Evolutionary conservation across 2,888 invertebrate species (phyloP).

Genomic region (Phalera bucephala): DNA sequence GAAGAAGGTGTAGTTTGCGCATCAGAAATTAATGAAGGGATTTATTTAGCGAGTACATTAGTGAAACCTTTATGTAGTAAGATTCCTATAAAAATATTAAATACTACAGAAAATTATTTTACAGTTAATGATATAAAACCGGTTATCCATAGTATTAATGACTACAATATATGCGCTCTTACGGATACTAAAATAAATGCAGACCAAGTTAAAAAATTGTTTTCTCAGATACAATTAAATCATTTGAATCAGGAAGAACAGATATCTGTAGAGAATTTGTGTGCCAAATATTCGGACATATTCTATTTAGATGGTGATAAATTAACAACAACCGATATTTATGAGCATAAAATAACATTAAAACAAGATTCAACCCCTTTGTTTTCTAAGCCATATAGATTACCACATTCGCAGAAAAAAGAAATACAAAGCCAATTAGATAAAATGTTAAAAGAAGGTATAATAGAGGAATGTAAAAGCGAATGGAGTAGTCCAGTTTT

Average conservation of each 20-base stretch:
- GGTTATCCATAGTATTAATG: neutral
- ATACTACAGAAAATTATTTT: no score
- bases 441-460: slow-evolving; percentile 4
- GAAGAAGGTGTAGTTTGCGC: neutral
- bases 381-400: slow-evolving; percentile 3
- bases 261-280: no score
- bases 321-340: neutral
- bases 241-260: no score
- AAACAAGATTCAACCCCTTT: neutral
- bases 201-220: neutral
- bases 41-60: neutral
- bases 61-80: neutral
- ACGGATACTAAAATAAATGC: neutral
- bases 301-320: no score
- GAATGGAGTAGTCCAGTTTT: slow-evolving; percentile 6
- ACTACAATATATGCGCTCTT: neutral
- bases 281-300: no score
- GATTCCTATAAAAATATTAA: no score
- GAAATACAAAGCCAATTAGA: slow-evolving; percentile 5
- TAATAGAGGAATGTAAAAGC: slow-evolving; percentile 1
- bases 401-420: slow-evolving; percentile 3
- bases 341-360: slow-evolving; percentile 3
- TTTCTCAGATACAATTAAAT: neutral
- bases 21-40: neutral
- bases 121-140: no score